These are phyloP conservation scores for Pandemis heparana DNA, from an alignment of 2,888 invertebrate genomes.

Conservation along the genomic window DNA sequence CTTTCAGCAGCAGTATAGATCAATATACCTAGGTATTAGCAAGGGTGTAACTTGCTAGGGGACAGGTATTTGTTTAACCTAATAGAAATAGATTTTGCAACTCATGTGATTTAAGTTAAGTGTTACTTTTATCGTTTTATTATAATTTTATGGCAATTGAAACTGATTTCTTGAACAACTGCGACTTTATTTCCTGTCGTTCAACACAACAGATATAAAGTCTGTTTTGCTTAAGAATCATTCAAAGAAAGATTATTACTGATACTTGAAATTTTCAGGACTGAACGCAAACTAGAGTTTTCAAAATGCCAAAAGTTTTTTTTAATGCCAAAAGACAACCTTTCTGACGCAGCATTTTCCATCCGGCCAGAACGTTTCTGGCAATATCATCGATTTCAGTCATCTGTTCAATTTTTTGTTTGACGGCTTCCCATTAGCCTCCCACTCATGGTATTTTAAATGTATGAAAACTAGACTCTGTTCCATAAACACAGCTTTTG, in stretches of 20 bases:
- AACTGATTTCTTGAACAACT: background rate
- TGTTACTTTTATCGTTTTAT: constrained; percentile 1
- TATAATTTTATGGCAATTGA: background rate
- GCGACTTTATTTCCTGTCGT: background rate
- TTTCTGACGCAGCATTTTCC: no score
- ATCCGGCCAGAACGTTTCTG: no score
- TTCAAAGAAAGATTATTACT: no score
- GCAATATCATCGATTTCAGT: background rate
- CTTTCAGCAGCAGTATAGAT: background rate
- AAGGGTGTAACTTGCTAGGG: background rate
- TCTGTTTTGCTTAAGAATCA: background rate
- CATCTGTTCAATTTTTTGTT: background rate
- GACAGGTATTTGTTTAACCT: background rate
- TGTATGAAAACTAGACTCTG: background rate
- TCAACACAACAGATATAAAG: background rate
- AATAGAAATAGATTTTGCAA: background rate
- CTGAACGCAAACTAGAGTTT: no score
- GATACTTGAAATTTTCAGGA: no score
- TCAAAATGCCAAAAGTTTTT: no score
- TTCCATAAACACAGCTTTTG: background rate
- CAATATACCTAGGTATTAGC: background rate
- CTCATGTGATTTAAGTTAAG: background rate
- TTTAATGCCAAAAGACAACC: no score
- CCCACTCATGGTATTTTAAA: background rate
- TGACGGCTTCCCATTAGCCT: background rate